Evolutionary conservation across 1,140 invertebrate species (phyloP), one percentile per base, ranked within the genome.

Genomic region (Brachionus koreanus): DNA sequence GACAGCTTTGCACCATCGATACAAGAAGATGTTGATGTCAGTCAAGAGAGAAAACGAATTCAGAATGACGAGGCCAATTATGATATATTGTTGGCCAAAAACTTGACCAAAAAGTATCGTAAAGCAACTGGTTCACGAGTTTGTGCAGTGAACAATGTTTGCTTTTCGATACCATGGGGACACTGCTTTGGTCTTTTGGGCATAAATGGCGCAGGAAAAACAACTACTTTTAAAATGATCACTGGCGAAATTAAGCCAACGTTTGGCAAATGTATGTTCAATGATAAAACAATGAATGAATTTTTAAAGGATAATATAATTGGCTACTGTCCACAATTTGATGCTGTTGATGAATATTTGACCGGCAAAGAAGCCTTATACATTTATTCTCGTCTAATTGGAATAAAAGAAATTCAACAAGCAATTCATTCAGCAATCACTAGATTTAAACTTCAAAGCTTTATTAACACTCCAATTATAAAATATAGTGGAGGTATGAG

Each of bases 321-420:
- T 74, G 91, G 91, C 2, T 95, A 95, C 86, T 95, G 94, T 88
- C 93, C 94, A 5, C 94, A 95, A 88, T 92, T 91, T 84, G 93
- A 94, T 88, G 93, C 93, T 0, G 86, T 95, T 37, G 93, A 94
- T 86, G 89, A 91, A 0, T 90, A 93, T 63, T 87, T 95, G 5
- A 94, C 92, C 0, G 90, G 88, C 9, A 39, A 82, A 46, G 86
- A 87, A 77, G 75, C 85, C 9, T 83, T 88, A 6, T 81, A 83
- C 46, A 86, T 85, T 75, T 85, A 87, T 83, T 85, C 85, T 57
- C 85, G 83, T 82, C 83, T 88, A n/a, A 86, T 85, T 57, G 87
- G 87, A 0, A 85, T 87, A 13, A 76, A 83, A 13, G 37, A 75
- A 75, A 43, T 46, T 10, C 7, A 76, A 37, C 83, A 89, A 85